Evolutionary conservation across 2,113 vertebrate genomes (phyloP).

Genomic region (Sapayoa aenigma): DNA sequence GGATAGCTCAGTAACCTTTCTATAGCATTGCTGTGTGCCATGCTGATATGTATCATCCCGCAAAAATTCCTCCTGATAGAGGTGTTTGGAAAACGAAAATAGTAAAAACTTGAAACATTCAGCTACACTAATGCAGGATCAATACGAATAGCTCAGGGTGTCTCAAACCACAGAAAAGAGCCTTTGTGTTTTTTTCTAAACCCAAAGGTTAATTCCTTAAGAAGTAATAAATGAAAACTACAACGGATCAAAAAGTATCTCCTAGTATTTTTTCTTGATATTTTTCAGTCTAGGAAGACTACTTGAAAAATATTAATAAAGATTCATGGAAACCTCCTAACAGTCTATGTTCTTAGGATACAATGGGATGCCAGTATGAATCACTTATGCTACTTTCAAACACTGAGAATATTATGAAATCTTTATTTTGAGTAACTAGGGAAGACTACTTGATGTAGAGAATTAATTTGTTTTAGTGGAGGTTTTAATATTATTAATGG

Average conservation of each 20-base stretch:
- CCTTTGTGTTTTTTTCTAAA: background rate
- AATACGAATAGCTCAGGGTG: background rate
- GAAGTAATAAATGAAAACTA: background rate
- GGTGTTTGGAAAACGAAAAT: background rate
- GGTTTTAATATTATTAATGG: background rate
- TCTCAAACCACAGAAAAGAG: background rate
- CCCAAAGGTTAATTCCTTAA: background rate
- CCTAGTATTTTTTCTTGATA: background rate
- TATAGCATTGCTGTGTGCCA: background rate
- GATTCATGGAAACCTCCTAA: background rate
- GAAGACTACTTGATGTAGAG: background rate
- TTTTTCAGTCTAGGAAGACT: background rate
- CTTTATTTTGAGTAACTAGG: background rate
- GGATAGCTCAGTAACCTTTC: background rate
- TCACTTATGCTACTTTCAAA: background rate
- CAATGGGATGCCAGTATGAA: background rate
- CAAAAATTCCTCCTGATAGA: background rate
- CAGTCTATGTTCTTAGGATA: background rate
- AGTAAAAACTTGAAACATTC: background rate
- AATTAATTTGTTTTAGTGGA: background rate
- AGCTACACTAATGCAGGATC: background rate
- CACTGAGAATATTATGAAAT: background rate
- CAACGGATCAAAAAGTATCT: background rate
- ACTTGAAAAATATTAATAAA: background rate
- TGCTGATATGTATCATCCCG: background rate